Percentiles rank a stretch among this genome's conserved stretches.
Evolutionary conservation across 2,113 vertebrate genomes (phyloP).

Genomic region (Antechinus stuartii): DNA sequence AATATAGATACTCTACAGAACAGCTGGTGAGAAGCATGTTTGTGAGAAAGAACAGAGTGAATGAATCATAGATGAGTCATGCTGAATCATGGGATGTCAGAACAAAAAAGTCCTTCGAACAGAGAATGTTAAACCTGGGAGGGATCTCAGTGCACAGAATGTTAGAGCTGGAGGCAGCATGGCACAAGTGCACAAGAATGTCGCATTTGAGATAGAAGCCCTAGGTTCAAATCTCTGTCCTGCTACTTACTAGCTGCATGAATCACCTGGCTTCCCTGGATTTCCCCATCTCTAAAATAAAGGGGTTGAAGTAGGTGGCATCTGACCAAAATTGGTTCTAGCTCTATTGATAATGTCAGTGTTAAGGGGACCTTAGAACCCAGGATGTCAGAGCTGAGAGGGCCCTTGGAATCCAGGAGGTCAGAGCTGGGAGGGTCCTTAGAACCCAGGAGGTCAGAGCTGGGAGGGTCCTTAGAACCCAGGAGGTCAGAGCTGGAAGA

Average conservation of each 20-base stretch:
- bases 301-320: background rate
- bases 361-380: no score
- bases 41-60: background rate
- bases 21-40: fast-evolving
- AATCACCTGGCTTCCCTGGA: background rate
- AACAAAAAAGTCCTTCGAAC: background rate
- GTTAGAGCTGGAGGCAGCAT: background rate
- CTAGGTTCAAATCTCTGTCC: background rate
- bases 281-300: background rate
- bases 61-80: background rate
- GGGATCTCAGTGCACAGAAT: background rate
- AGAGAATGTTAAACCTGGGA: background rate
- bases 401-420: background rate
- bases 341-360: background rate
- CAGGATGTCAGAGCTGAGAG: background rate
- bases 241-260: background rate
- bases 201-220: background rate
- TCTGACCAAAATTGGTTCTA: background rate
- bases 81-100: background rate
- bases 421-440: background rate
- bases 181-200: background rate
- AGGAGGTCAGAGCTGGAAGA: background rate
- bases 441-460: background rate
- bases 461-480: background rate
- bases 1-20: background rate